phyloP scores from a whole-genome alignment of 2,113 vertebrate species.

The Heptranchias perlo region DNA sequence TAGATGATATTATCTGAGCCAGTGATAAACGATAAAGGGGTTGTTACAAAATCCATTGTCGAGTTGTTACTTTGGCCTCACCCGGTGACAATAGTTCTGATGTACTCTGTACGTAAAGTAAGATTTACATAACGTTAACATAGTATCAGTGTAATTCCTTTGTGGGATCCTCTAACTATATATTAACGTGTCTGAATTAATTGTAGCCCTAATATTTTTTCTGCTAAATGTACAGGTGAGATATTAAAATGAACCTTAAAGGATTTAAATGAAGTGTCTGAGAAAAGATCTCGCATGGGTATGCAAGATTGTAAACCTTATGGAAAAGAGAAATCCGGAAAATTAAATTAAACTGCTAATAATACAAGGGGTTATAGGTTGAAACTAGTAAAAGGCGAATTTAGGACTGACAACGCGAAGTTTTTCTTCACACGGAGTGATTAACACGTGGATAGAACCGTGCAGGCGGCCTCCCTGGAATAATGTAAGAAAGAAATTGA shows the following conservation, averaged over 20 bases:
- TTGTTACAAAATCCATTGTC: background rate
- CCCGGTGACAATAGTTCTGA: too few species aligned
- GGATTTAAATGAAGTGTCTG: background rate
- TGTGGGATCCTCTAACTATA: background rate
- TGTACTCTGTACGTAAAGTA: too few species aligned
- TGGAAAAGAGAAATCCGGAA: background rate
- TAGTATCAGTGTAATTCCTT: background rate
- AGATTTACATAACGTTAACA: background rate
- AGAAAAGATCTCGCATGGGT: background rate
- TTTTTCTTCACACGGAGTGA: background rate
- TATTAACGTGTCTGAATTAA: background rate
- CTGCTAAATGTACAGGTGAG: background rate
- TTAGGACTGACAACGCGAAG: background rate
- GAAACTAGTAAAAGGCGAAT: background rate
- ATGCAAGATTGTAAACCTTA: background rate
- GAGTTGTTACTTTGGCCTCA: background rate
- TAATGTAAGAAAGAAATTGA: background rate
- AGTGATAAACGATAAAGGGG: background rate
- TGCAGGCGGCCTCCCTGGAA: background rate
- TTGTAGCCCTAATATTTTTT: background rate
- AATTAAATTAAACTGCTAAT: background rate
- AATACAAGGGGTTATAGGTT: background rate
- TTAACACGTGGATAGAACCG: background rate
- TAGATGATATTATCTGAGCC: background rate
- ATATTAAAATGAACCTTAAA: background rate